These are phyloP conservation scores for Aphodius sticticus DNA, from an alignment of 2,888 invertebrate species.

Conservation along the genomic window DNA sequence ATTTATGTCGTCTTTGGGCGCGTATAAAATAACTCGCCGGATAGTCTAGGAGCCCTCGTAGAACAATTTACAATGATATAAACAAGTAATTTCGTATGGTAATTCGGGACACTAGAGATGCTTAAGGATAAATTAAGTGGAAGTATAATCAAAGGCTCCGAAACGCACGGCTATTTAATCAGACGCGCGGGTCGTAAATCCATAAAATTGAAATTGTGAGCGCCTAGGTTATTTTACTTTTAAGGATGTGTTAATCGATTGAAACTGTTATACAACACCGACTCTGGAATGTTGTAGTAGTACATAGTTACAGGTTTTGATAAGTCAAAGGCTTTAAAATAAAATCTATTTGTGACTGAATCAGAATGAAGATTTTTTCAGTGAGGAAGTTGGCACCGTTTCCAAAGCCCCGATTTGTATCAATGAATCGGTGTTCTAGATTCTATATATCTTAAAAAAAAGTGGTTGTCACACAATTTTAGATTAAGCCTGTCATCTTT, in stretches of 20 bases:
- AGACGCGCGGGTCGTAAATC: not conserved
- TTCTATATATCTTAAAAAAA: not conserved
- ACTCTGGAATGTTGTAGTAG: not conserved
- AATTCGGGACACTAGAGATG: not conserved
- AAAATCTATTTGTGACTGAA: not conserved
- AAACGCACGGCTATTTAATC: not conserved
- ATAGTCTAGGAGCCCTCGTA: not conserved
- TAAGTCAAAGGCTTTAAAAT: not conserved
- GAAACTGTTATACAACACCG: not conserved
- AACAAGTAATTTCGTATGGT: not conserved
- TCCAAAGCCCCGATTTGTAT: not conserved
- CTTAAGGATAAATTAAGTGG: not conserved
- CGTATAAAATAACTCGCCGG: not conserved
- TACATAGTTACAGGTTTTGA: not conserved
- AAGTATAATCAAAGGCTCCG: not conserved
- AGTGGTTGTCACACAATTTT: not conserved
- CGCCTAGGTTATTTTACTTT: not conserved
- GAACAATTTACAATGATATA: conserved; percentile 4
- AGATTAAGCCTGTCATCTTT: not conserved
- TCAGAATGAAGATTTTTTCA: not conserved
- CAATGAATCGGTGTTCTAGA: not conserved
- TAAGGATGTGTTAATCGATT: not conserved
- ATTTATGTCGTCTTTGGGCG: not conserved
- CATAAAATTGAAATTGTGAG: not conserved
- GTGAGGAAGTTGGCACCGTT: not conserved